Evolutionary conservation across 2,113 vertebrate species (phyloP), one percentile per base, ranked within the genome.

Genomic region (Salvelinus alpinus): DNA sequence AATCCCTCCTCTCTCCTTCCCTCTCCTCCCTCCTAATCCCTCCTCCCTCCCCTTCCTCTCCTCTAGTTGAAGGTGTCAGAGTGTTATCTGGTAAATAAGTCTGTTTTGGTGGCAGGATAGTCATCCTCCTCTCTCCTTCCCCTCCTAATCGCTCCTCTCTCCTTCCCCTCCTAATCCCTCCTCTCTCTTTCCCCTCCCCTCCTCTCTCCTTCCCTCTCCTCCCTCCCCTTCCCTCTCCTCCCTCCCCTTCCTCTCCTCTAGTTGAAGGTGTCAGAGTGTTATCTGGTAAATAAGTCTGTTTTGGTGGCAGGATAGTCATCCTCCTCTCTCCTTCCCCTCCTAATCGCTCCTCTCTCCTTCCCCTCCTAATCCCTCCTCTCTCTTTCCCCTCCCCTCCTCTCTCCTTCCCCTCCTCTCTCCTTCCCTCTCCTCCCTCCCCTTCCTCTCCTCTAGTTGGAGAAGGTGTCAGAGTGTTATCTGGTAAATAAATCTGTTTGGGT

Each of bases 231-330:
- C 13, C 9, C 2, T 5, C 60, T 9, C n/a, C 13, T 22, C 9
- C 14, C 1, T 1, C 5, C 59, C 3, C 24, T 51, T 14, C 54
- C 60, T 11, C 47, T 59, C 25, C 22, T 72, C 70, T 64, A 64
- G 24, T 73, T 16, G 70, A 47, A 24, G 31, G 74, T 64, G 74
- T 77, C 16, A 13, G 29, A 79, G 24, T 13, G 57, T 65, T 73
- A 22, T 59, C 13, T 38, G n/a, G 60, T 27, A 69, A 72, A 79
- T 78, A 81, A 72, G 76, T 67, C 48, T 70, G 60, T 31, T 44
- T 31, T 22, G 48, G 64, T 27, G 68, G 77, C 34, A 5, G 29
- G 29, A 31, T 65, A 59, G 51, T 64, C 65, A 20, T 5, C 20
- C 20, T 18, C 57, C 57, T 22, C 57, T 24, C 60, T 1, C n/a